phyloP scores from a whole-genome alignment of 53 echinoderm and acorn worm species.

The Echinarachnius parma region DNA sequence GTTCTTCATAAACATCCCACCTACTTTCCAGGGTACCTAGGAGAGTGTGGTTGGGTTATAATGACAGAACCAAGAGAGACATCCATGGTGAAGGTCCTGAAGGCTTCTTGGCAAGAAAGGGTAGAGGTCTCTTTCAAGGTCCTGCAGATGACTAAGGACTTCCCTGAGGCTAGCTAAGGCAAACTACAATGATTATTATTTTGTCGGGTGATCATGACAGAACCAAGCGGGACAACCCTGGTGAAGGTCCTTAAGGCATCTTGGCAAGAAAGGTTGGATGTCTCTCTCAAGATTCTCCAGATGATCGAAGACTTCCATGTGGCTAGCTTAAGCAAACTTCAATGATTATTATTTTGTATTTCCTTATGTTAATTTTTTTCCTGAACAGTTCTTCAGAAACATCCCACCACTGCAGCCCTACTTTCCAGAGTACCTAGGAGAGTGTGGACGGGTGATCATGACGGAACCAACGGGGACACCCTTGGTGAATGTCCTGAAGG shows the following conservation, averaged over 20 bases:
- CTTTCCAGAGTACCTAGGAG: slow-evolving; percentile 75
- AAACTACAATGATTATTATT: no score
- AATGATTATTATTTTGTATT: no score
- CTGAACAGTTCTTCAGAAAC: slow-evolving; percentile 69
- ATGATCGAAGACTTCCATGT: slow-evolving; percentile 76
- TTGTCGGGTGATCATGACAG: slow-evolving; percentile 70
- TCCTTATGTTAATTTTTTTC: no score
- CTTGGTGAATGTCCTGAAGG: slow-evolving; percentile 58
- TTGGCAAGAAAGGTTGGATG: slow-evolving; percentile 74
- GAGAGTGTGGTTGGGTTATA: slow-evolving; percentile 94
- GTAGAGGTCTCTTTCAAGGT: no score
- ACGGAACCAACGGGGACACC: slow-evolving; percentile 67
- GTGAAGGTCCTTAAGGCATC: slow-evolving; percentile 58
- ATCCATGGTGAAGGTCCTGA: no score
- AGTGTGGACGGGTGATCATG: slow-evolving; percentile 83
- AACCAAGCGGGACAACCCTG: slow-evolving; percentile 67
- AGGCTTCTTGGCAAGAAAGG: no score
- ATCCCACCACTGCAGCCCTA: slow-evolving; percentile 63
- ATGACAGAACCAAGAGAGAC: no score
- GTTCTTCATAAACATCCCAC: slow-evolving; percentile 71
- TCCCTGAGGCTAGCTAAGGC: no score
- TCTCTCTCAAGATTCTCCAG: slow-evolving; percentile 71
- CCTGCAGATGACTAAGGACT: no score
- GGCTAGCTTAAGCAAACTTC: no score
- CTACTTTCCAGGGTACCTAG: slow-evolving; percentile 75